These are phyloP conservation scores for Danio jaintianensis DNA, from an alignment of 2,797 vertebrate species.

Conservation along the genomic window DNA sequence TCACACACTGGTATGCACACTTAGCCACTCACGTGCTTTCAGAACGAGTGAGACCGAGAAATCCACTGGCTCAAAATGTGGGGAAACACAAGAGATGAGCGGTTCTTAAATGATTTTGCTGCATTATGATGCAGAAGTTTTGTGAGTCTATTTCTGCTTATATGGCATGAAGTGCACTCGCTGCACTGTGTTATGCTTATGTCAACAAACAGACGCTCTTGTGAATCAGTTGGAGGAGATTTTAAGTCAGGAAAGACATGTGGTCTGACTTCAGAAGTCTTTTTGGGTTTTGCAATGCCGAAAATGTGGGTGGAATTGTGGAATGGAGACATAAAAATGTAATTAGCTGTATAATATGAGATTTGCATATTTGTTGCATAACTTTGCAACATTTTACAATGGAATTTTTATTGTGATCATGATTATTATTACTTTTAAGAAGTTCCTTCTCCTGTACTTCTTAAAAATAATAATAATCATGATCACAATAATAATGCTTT, in stretches of 20 bases:
- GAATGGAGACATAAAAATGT: no score
- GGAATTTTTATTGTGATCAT: no score
- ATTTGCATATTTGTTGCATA: no score
- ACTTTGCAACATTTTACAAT: no score
- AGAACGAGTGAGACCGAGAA: background rate
- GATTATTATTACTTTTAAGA: no score
- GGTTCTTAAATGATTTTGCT: background rate
- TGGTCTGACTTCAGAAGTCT: background rate
- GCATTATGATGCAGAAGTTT: background rate
- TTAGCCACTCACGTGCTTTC: constrained; percentile 28
- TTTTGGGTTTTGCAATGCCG: no score
- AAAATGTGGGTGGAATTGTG: no score
- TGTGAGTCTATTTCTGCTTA: constrained; percentile 17
- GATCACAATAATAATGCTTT: no score
- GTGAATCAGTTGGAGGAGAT: background rate
- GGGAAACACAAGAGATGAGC: background rate
- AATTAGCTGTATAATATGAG: no score
- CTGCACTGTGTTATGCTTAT: constrained; percentile 17
- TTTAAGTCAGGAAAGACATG: background rate
- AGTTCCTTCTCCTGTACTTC: no score
- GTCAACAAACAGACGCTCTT: background rate
- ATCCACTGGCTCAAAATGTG: background rate
- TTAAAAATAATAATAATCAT: no score
- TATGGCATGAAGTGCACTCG: constrained; percentile 9
- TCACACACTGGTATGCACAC: constrained; percentile 21